Evolutionary conservation across 2,888 invertebrate genomes (phyloP), one percentile per base, ranked within the genome.

Genomic region (Drosophila pseudotalamancana): DNA sequence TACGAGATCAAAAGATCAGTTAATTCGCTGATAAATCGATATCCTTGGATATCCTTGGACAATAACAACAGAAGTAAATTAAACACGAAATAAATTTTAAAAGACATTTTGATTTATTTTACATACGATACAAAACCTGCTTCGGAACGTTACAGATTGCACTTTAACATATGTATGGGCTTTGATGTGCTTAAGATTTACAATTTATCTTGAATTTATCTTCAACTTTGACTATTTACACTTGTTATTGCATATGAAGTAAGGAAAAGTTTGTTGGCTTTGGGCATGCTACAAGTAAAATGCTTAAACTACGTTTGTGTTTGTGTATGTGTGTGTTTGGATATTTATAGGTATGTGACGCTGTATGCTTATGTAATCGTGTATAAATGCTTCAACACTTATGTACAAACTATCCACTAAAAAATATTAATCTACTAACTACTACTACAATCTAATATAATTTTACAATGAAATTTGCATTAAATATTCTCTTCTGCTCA

Each of bases 401-500:
- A 73, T 73, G 29, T 60, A 85, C 45, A 40, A 67, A 34, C 60
- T 79, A 84, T 37, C 56, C 32, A 63, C 85, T 85, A 81, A 60
- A 37, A 39, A 62, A 45, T 32, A 32, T 32, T 46, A 60, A 68
- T 18, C 62, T 63, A 69, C 63, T 48, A 61, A 51, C 43, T 50
- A 64, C 65, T 77, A 72, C 66, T 77, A 83, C n/a, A 32, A 62
- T 50, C 86, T 81, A 81, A 31, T 61, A 76, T 76, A 82, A 78
- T 71, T 76, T 76, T 85, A 81, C 68, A 85, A 85, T 82, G 83
- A 64, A 62, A 57, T 74, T 78, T 76, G 79, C 73, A 67, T 81
- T 85, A 85, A 82, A 85, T 82, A 82, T 85, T 79, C 29, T 64
- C 50, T 53, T 76, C 60, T 82, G 83, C 80, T 72, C 78, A 69